A percentile compares a stretch with the other conserved stretches of the same genome.
phyloP scores from a whole-genome alignment of 92 coral and sea anemone species.

The Actinernus sp. region DNA sequence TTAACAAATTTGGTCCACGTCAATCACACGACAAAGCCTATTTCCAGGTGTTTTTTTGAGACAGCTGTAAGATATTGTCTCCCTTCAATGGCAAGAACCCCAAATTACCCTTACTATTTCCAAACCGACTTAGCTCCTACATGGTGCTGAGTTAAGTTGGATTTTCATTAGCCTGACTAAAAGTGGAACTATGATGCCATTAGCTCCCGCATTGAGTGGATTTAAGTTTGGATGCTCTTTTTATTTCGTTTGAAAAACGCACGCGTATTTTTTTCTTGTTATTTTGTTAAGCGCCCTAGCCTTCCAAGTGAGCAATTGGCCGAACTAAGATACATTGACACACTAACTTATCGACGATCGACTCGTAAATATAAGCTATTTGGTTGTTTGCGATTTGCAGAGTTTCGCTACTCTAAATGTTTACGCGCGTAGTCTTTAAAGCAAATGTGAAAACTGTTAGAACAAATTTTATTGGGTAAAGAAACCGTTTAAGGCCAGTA shows the following conservation, averaged over 20 bases:
- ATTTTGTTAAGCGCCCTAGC: too few relatives aligned
- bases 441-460: slow-evolving; percentile 60
- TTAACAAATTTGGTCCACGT: slow-evolving; percentile 98
- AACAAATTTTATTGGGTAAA: slow-evolving; percentile 55
- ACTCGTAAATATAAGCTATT: slow-evolving; percentile 85
- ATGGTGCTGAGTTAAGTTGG: too few relatives aligned
- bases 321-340: slow-evolving; percentile 61
- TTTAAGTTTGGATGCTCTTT: too few relatives aligned
- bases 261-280: too few relatives aligned
- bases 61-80: slow-evolving; percentile 93
- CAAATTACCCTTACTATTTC: slow-evolving; percentile 57
- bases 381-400: slow-evolving; percentile 83
- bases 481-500: slow-evolving; percentile 62
- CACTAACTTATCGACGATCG: slow-evolving; percentile 75
- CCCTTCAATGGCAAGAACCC: slow-evolving; percentile 70
- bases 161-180: too few relatives aligned
- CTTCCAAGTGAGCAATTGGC: slow-evolving; percentile 87
- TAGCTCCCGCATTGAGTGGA: too few relatives aligned
- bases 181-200: too few relatives aligned
- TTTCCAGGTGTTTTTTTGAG: slow-evolving; percentile 85
- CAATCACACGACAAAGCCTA: slow-evolving; percentile 92
- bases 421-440: slow-evolving; percentile 61
- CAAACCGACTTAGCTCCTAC: slow-evolving; percentile 1
- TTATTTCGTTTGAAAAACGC: too few relatives aligned
- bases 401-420: slow-evolving; percentile 90